Evolutionary conservation across 2,888 invertebrate genomes (phyloP).

Genomic region (Eledone cirrhosa): DNA sequence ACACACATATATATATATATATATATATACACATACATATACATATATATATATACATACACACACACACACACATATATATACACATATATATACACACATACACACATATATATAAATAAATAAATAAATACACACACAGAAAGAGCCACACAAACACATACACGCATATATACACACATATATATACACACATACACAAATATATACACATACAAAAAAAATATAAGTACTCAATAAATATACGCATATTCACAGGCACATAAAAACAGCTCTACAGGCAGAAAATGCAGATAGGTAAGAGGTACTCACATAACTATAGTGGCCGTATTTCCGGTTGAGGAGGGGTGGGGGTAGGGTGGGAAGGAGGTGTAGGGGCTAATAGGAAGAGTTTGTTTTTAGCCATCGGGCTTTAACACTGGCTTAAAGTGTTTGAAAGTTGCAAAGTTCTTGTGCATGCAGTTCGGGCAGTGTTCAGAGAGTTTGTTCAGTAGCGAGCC

Average conservation of each 20-base stretch:
- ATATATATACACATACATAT: slow-evolving; percentile 2
- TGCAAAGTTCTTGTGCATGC: too few species aligned
- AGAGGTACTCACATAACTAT: too few species aligned
- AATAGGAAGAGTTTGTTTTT: too few species aligned
- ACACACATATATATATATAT: not conserved
- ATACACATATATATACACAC: not conserved
- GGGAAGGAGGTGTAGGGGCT: too few species aligned
- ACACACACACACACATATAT: not conserved
- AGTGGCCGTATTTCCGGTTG: too few species aligned
- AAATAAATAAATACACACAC: not conserved
- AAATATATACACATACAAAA: not conserved
- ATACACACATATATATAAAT: not conserved
- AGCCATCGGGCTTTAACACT: too few species aligned
- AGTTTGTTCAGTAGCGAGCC: too few species aligned
- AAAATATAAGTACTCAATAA: not conserved
- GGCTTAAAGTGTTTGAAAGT: too few species aligned
- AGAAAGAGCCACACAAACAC: not conserved
- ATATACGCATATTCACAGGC: not conserved
- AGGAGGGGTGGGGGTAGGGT: too few species aligned
- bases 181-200: not conserved
- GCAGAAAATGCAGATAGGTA: too few species aligned
- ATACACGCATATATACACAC: not conserved
- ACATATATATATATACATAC: not conserved
- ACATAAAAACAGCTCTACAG: not conserved
- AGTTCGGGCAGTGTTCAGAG: too few species aligned